Conservation (phyloP, 2,113 vertebrate species). For the Oxygymnocypris stewartii region DNA sequence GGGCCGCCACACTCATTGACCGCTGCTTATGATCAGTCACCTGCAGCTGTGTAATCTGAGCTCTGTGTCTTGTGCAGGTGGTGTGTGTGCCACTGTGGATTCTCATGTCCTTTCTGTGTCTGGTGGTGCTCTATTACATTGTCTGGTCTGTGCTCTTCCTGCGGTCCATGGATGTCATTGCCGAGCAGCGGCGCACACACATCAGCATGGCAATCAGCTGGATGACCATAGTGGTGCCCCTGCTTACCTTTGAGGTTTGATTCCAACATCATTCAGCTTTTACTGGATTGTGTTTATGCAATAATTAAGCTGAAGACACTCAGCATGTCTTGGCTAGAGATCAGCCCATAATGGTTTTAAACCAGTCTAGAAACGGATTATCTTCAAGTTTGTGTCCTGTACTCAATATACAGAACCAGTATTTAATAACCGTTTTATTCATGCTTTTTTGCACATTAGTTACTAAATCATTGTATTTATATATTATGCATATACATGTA, state of each 20-base stretch:
- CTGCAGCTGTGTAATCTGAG: not conserved
- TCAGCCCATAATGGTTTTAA: not conserved
- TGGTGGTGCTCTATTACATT: constrained; percentile 97
- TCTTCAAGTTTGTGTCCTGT: not conserved
- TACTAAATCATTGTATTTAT: too few species aligned
- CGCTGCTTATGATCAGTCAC: not conserved
- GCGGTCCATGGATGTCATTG: constrained; percentile 96
- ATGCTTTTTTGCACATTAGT: too few species aligned
- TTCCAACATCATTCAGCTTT: not conserved
- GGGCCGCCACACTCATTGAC: too few species aligned
- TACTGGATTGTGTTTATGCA: not conserved
- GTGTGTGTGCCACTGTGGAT: constrained; percentile 98
- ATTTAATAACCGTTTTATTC: not conserved
- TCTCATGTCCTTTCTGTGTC: constrained; percentile 96
- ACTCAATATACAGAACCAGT: not conserved
- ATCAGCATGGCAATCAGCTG: constrained; percentile 99
- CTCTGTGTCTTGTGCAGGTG: constrained; percentile 74
- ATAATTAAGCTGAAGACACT: not conserved
- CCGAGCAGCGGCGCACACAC: constrained; percentile 93
- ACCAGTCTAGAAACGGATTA: not conserved
- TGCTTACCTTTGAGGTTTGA: constrained; percentile 93
- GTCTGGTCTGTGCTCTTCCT: constrained; percentile 98
- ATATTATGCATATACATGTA: too few species aligned
- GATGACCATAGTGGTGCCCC: constrained; percentile 97
- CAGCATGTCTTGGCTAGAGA: not conserved